Evolutionary conservation across 2,113 vertebrate genomes (phyloP).

Genomic region (Calyptommatus sinebrachiatus): DNA sequence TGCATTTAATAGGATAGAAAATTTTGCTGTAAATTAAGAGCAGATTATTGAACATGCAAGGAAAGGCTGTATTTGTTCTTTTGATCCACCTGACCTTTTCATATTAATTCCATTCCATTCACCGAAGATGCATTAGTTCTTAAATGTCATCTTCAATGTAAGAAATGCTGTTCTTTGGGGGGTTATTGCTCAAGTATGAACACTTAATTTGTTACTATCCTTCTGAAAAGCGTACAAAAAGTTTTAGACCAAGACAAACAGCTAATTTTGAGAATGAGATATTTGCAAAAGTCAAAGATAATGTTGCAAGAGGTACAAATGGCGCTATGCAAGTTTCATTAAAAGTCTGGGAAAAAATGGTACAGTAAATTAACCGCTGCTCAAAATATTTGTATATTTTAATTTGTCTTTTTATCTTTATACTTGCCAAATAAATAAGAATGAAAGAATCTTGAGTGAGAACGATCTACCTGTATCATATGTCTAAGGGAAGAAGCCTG

Average conservation of each 20-base stretch:
- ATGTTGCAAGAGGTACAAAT: no score
- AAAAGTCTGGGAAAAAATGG: no score
- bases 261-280: neutral
- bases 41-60: constrained; percentile 57
- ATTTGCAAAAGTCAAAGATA: no score
- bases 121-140: constrained; percentile 28
- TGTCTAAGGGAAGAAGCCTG: no score
- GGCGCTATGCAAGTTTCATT: no score
- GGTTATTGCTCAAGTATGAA: neutral
- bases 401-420: no score
- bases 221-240: neutral
- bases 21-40: constrained; percentile 49
- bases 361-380: no score
- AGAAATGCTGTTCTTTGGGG: neutral
- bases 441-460: no score
- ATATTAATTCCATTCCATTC: constrained; percentile 44
- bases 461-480: no score
- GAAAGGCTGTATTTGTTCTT: constrained; percentile 39
- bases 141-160: constrained; percentile 17
- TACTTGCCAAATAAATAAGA: no score
- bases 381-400: no score
- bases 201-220: neutral
- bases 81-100: constrained; percentile 60
- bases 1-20: constrained; percentile 59
- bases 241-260: neutral